phyloP scores from a whole-genome alignment of 2,113 vertebrate genomes.

The Ifrita kowaldi region DNA sequence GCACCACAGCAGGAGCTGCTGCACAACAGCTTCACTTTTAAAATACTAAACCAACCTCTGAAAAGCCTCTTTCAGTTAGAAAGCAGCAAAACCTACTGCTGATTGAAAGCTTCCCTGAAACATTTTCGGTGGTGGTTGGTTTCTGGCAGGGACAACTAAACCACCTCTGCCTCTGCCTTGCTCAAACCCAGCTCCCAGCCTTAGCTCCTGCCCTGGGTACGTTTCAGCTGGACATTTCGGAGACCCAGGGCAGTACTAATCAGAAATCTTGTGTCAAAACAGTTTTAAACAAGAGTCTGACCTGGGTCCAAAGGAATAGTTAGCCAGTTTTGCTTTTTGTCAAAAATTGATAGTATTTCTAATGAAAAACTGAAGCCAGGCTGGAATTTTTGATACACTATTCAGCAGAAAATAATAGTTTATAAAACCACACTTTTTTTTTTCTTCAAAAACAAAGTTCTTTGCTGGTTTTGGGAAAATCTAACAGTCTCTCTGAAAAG shows the following conservation, averaged over 20 bases:
- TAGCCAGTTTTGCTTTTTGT: neutral
- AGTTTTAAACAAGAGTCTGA: neutral
- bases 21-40: neutral
- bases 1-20: neutral
- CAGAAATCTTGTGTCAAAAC: neutral
- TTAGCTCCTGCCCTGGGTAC: neutral
- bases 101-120: neutral
- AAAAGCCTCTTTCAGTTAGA: neutral
- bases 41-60: neutral
- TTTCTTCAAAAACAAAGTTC: neutral
- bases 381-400: neutral
- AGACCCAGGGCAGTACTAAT: neutral
- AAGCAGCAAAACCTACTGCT: neutral
- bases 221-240: neutral
- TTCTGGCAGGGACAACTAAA: neutral
- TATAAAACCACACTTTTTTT: neutral
- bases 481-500: neutral
- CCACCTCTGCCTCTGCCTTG: rapidly evolving
- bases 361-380: neutral
- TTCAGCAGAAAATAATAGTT: neutral
- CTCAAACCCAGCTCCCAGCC: neutral
- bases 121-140: neutral
- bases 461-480: neutral
- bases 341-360: neutral
- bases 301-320: neutral